A percentile compares a stretch with the other conserved stretches of the same genome.
Conservation (phyloP, 2,888 invertebrate genomes). For the Hoplodrina blanda region DNA sequence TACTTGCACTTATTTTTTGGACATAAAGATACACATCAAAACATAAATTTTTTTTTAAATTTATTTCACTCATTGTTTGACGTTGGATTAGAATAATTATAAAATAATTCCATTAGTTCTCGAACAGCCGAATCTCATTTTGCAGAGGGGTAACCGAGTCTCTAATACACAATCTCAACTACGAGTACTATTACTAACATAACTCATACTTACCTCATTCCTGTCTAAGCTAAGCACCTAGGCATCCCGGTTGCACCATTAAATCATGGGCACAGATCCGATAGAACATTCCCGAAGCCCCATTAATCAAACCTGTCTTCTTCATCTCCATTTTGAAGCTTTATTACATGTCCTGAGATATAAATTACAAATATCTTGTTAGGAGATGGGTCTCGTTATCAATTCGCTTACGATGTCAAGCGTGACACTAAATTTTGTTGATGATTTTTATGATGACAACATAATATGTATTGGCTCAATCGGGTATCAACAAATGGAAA, state of each 20-base stretch:
- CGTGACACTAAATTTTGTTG: slow-evolving; percentile 36
- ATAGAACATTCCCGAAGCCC: slow-evolving; percentile 44
- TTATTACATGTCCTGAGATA: slow-evolving; percentile 47
- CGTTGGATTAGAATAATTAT: no score
- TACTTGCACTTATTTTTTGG: no score
- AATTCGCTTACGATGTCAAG: slow-evolving; percentile 26
- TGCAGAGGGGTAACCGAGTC: neutral
- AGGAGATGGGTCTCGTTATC: slow-evolving; percentile 39
- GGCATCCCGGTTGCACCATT: slow-evolving; percentile 47
- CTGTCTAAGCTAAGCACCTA: slow-evolving; percentile 38
- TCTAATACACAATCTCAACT: neutral
- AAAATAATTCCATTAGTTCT: neutral
- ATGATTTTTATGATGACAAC: neutral
- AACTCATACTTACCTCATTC: slow-evolving; percentile 45
- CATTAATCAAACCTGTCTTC: slow-evolving; percentile 60
- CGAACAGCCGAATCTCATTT: neutral
- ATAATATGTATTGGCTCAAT: no score
- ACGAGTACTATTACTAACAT: slow-evolving; percentile 6
- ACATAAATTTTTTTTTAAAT: neutral
- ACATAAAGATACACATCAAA: no score
- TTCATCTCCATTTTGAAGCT: slow-evolving; percentile 52
- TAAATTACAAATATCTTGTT: slow-evolving; percentile 46
- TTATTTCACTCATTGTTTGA: no score
- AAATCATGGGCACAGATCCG: slow-evolving; percentile 58
- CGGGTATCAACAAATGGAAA: no score